A percentile compares a stretch with the other conserved stretches of the same genome.
Conservation (phyloP, 2,888 invertebrate genomes). For the Bhutanitis thaidina region DNA sequence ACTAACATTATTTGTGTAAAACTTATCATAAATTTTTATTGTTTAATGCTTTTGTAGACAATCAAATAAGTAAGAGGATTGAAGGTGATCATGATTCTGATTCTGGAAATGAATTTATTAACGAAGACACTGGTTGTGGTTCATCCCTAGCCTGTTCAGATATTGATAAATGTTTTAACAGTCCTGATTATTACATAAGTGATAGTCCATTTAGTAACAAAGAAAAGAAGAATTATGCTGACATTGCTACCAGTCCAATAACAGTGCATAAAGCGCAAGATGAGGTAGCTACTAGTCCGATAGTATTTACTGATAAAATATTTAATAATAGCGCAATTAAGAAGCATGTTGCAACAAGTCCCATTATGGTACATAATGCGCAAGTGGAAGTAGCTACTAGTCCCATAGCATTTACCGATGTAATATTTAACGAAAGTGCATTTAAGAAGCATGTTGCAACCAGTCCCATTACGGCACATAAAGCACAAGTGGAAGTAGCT, state of each 20-base stretch:
- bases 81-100: conserved; percentile 32
- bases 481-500: conserved; percentile 21
- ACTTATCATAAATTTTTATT: no score
- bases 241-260: conserved; percentile 35
- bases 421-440: not conserved
- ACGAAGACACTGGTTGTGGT: conserved; percentile 63
- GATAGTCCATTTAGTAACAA: conserved; percentile 29
- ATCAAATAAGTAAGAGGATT: not conserved
- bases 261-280: conserved; percentile 14
- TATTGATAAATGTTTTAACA: conserved; percentile 52
- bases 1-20: no score
- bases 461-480: conserved; percentile 30
- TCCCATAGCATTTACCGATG: conserved; percentile 2
- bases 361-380: conserved; percentile 24
- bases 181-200: conserved; percentile 49
- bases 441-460: not conserved
- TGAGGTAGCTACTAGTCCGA: conserved; percentile 19
- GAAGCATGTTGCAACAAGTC: conserved; percentile 23
- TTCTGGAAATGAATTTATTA: conserved; percentile 42
- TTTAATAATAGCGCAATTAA: not conserved
- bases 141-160: conserved; percentile 62
- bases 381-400: conserved; percentile 21
- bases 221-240: conserved; percentile 25
- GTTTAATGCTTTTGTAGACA: conserved; percentile 6
- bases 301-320: conserved; percentile 1